Conservation (phyloP, 2,113 vertebrate genomes). For the Channa maculata region DNA sequence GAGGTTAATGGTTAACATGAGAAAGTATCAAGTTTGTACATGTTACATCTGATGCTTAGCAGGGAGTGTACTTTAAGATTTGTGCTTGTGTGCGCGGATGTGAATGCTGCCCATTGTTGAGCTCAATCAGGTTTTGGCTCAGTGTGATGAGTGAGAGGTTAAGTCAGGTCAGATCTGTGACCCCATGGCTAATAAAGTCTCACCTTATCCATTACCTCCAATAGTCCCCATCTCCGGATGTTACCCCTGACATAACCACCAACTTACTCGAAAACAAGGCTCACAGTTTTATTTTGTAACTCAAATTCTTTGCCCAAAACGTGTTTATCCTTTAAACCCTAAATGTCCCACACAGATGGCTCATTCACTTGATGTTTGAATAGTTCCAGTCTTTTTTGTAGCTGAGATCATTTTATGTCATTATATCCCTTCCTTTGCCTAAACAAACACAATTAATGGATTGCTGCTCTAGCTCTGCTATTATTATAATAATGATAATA, state of each 20-base stretch:
- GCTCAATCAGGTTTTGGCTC: constrained; percentile 31
- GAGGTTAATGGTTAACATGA: constrained; percentile 73
- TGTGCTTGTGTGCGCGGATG: neutral
- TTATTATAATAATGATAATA: constrained; percentile 7
- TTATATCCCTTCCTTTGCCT: neutral
- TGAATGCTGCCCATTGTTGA: constrained; percentile 49
- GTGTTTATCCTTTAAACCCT: neutral
- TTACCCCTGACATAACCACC: constrained; percentile 29
- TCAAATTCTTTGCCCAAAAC: constrained; percentile 20
- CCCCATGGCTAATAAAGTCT: constrained; percentile 73
- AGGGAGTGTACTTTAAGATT: constrained; percentile 44
- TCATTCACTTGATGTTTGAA: neutral
- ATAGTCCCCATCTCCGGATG: constrained; percentile 35
- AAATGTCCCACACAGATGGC: neutral
- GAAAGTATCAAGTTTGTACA: constrained; percentile 63
- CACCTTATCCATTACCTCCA: constrained; percentile 57
- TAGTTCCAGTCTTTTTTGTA: neutral
- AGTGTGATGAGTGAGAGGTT: constrained; percentile 63
- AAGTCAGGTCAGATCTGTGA: constrained; percentile 64
- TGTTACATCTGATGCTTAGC: constrained; percentile 50
- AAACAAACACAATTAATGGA: constrained; percentile 19
- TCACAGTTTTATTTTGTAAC: constrained; percentile 14
- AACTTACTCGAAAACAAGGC: constrained; percentile 6
- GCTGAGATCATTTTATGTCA: neutral
- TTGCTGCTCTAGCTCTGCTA: neutral